Evolutionary conservation across 2,888 invertebrate species (phyloP), one percentile per base, ranked within the genome.

Genomic region (Heliconius ethilla): DNA sequence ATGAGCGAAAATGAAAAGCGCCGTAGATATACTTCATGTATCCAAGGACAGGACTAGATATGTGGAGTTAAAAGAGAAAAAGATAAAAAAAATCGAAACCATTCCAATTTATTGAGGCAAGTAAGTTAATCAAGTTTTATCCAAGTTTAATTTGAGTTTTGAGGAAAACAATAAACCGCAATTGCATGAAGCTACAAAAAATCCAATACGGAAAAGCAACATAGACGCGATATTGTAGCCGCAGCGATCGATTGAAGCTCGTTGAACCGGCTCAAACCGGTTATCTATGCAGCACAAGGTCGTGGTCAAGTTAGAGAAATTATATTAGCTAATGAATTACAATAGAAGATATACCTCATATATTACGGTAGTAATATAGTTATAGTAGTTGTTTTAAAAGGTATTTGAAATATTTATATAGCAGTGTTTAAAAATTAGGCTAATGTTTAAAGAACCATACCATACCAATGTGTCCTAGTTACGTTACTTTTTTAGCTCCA

Each of bases 271-370:
- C 75, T 75, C 59, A 45, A 75, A 75, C 77, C 65, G 75, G 77
- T 74, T 77, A 77, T 75, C 75, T 77, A 79, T 59, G 77, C 77
- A 79, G 51, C 69, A 66, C 79, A 80, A 80, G 80, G 80, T 79
- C 80, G 77, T 75, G 70, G 78, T 73, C 78, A 72, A 67, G 45
- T 75, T 29, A 45, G 75, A 72, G 72, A 65, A 72, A 55, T 75
- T 75, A 72, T 33, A 15, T 59, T 72, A 25, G 55, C 15, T 72
- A 55, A 59, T 72, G 69, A 45, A 27, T 69, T 45, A 69, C 25
- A 40, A 25, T 67, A 37, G 37, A 37, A 37, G 37, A 37, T 18
- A 29, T 9, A 66, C 18, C 51, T 27, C 40, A 22, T 51, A 4
- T 27, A 70, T 18, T 11, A 67, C 2, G 22, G 22, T 55, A 55